Conservation (phyloP, 1,140 invertebrate genomes). For the Drosophila nikananu region DNA sequence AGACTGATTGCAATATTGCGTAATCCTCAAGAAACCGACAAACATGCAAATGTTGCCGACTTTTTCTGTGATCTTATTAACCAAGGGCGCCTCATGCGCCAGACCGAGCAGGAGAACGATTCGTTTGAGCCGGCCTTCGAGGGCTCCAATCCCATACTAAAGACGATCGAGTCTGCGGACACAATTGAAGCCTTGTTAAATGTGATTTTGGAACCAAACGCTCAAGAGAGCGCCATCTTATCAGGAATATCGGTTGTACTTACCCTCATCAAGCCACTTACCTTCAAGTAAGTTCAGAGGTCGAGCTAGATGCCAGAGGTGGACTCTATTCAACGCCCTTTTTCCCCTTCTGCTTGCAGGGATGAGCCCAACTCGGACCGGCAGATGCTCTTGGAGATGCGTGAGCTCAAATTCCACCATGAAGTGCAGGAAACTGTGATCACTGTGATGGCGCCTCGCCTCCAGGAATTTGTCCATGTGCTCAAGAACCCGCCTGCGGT, state of each 20-base stretch:
- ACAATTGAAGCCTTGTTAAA: slow-evolving; percentile 88
- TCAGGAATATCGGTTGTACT: slow-evolving; percentile 93
- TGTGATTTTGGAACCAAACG: slow-evolving; percentile 89
- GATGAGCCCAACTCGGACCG: slow-evolving; percentile 81
- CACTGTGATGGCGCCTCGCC: slow-evolving; percentile 88
- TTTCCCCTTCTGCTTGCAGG: slow-evolving; percentile 36
- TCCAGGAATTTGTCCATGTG: slow-evolving; percentile 90
- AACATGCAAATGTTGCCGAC: slow-evolving; percentile 93
- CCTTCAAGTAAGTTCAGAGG: slow-evolving; percentile 68
- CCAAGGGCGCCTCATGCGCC: slow-evolving; percentile 89
- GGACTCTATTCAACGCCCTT: background rate
- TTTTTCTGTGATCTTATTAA: slow-evolving; percentile 93
- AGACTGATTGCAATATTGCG: slow-evolving; percentile 92
- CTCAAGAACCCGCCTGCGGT: slow-evolving; percentile 91
- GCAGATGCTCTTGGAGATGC: slow-evolving; percentile 73
- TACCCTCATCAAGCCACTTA: slow-evolving; percentile 88
- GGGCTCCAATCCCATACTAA: slow-evolving; percentile 80
- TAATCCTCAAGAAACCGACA: slow-evolving; percentile 90
- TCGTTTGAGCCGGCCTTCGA: slow-evolving; percentile 80
- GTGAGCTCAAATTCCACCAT: slow-evolving; percentile 86
- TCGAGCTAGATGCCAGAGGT: background rate
- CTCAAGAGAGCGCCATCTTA: slow-evolving; percentile 91
- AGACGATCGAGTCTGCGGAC: slow-evolving; percentile 74
- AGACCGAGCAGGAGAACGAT: slow-evolving; percentile 87
- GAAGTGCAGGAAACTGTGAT: slow-evolving; percentile 87